Conservation (phyloP, 2,797 vertebrate species). For the Sebastes cheni region DNA sequence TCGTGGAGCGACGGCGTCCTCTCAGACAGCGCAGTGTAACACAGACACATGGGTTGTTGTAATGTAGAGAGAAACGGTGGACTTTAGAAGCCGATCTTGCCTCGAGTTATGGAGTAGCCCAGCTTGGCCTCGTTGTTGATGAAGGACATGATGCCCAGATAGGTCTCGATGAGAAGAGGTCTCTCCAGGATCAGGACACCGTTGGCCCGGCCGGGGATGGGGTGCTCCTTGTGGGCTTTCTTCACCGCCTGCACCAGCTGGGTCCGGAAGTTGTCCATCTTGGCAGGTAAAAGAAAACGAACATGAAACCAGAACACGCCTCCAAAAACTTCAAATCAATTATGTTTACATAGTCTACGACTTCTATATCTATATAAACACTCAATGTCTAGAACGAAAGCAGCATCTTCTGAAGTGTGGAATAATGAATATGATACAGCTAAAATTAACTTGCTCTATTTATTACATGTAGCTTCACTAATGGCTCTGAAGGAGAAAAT, state of each 20-base stretch:
- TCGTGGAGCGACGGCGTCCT: conserved; percentile 10
- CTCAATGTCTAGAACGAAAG: neutral
- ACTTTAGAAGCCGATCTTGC: conserved; percentile 93
- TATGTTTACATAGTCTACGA: neutral
- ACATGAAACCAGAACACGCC: neutral
- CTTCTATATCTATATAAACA: neutral
- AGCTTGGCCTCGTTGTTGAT: conserved; percentile 98
- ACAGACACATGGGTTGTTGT: conserved; percentile 35
- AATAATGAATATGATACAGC: neutral
- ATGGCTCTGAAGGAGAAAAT: neutral
- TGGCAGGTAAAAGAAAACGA: neutral
- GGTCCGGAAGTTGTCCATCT: conserved; percentile 92
- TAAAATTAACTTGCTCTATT: neutral
- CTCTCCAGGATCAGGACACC: conserved; percentile 91
- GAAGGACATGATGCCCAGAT: conserved; percentile 96
- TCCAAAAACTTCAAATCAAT: neutral
- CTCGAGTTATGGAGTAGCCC: conserved; percentile 96
- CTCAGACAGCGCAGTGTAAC: conserved; percentile 36
- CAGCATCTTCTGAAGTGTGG: neutral
- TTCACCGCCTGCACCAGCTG: conserved; percentile 95
- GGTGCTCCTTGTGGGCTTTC: conserved; percentile 90
- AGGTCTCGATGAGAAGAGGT: conserved; percentile 96
- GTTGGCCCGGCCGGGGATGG: conserved; percentile 82
- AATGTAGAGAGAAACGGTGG: neutral
- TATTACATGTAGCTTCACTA: neutral